Base-by-base conservation (phyloP, 2,113 vertebrate species). In the Cyanistes caeruleus region DNA sequence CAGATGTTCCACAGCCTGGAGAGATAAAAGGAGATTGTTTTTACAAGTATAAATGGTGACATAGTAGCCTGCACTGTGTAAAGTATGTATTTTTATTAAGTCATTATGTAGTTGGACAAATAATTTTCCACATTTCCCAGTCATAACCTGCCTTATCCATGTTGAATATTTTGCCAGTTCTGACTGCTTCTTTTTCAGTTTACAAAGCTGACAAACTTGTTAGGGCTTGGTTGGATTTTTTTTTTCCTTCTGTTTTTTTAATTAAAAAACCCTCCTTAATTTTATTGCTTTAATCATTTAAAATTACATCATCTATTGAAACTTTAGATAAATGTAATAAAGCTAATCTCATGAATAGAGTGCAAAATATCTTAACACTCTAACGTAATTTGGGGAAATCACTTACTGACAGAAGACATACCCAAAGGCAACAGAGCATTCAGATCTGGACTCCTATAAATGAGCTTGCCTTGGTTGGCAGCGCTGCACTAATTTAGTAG, bases 1-100 rank as follows among this genome's bases (percentile, higher is more conserved):
- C 96, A 98, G 97, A 97, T 98, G 96, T 97, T 97, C 92, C 91
- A 63, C 88, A 97, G 92, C 65, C 93, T 65, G 82, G 62, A 92
- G 75, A 97, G 95, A 97, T 95, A 96, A 98, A 97, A 97, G 96
- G 78, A 94, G 78, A 75, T 93, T 77, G 84, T 87, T 96, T 93
- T 94, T 85, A 95, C 94, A 96, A 96, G 91, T 56, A 93, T 62
- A 96, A 89, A 92, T 58, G 21, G 69, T 93, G 86, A 95, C 91
- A 95, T 67, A 93, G 79, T 91, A 89, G 78, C 77, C 80, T 95
- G 88, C 46, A 70, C 62, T 94, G 67, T 94, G 69, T 95, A 96
- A 97, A 93, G 93, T 80, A 95, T 80, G 58, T 58, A 76, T 94
- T 95, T 97, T 97, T 92, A 93, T 90, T 85, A 93, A 95, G 78